Conservation (phyloP, 2,888 invertebrate genomes). For the Rhingia rostrata region DNA sequence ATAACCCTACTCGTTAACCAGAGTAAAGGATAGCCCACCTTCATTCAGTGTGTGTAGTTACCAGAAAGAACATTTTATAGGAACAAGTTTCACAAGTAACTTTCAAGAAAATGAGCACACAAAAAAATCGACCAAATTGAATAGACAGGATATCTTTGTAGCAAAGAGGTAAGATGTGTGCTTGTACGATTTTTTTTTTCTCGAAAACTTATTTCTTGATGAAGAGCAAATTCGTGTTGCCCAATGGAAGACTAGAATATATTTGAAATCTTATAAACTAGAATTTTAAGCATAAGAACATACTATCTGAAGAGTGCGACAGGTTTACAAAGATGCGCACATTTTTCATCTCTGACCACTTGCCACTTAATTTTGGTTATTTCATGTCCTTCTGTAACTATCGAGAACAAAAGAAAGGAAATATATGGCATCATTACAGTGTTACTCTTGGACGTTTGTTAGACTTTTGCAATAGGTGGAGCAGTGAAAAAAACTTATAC, state of each 20-base stretch:
- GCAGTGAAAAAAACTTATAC: too few species aligned
- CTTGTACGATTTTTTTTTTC: slow-evolving; percentile 49
- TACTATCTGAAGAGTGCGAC: too few species aligned
- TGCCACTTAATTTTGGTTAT: too few species aligned
- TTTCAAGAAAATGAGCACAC: slow-evolving; percentile 50
- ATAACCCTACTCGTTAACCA: slow-evolving; percentile 61
- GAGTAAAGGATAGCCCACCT: slow-evolving; percentile 44
- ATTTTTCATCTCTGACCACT: too few species aligned
- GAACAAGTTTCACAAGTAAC: slow-evolving; percentile 65
- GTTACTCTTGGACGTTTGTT: too few species aligned
- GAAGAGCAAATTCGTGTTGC: slow-evolving; percentile 45
- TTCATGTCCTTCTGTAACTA: too few species aligned
- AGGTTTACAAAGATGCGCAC: too few species aligned
- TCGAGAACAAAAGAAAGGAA: too few species aligned
- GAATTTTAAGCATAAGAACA: slow-evolving; percentile 15
- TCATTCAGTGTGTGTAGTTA: slow-evolving; percentile 36
- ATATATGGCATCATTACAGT: too few species aligned
- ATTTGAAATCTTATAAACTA: slow-evolving; percentile 27
- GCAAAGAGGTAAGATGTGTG: slow-evolving; percentile 14
- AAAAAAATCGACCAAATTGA: slow-evolving; percentile 60
- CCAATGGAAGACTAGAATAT: slow-evolving; percentile 5
- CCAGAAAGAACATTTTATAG: slow-evolving; percentile 54
- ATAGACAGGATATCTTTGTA: slow-evolving; percentile 68
- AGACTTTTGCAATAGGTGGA: too few species aligned
- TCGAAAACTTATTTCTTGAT: slow-evolving; percentile 51